Base-by-base conservation (phyloP, 2,113 vertebrate genomes). In the Dicrurus megarhynchus region DNA sequence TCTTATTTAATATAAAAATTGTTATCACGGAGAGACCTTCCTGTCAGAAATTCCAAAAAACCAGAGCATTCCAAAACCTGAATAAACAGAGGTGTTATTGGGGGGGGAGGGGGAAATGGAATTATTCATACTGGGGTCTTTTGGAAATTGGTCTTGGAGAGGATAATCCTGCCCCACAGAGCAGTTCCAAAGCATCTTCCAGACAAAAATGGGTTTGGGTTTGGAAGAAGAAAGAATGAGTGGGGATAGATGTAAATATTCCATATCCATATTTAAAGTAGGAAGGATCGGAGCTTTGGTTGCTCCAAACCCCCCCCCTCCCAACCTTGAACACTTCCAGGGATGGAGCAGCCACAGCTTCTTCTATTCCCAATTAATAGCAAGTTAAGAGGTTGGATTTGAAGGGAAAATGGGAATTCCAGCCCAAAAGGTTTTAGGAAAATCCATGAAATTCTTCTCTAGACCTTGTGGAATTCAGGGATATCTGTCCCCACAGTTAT, bases 81-180 rank as follows among this genome's bases (percentile, higher is more conserved):
- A 10, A 23, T 50, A 44, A 68, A 68, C 20, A 56, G 1, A 0
- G 35, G 19, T 24, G 30, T 41, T 80, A 20, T 37, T 14, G 23
- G 6, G 15, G 8, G 17, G 14, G 4, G 0, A 3, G 19, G 4
- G 1, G 3, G 17, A 50, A 46, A 10, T 0, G 24, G 41, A 57
- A 90, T 79, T 84, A 60, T 85, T 91, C 20, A 7, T 47, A 2
- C 14, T 9, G 10, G 42, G 13, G 11, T 19, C 44, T 53, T 90
- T 33, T 37, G 78, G 52, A 60, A 67, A 5, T 33, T 81, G 60
- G 21, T 23, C 2, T 6, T 32, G 42, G 41, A 18, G 75, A 64
- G 69, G 75, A 32, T 9, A 30, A 53, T 28, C 41, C n/a, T 49
- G 47, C 49, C 49, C 49, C 49, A 49, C 49, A 26, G 49, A 49